These are phyloP conservation scores for Sarcophilus harrisii DNA, from an alignment of 2,797 vertebrate genomes.

Conservation along the genomic window DNA sequence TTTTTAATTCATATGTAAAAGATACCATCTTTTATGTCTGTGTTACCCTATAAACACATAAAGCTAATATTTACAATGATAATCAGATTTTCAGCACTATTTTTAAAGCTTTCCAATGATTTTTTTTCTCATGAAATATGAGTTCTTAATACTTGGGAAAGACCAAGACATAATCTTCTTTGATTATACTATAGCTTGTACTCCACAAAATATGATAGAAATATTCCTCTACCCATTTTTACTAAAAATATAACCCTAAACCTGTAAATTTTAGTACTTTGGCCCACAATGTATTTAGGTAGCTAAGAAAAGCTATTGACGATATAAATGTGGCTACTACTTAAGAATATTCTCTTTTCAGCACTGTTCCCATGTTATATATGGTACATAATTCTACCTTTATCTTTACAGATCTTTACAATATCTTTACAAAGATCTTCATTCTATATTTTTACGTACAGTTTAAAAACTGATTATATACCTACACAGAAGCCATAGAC, in stretches of 20 bases:
- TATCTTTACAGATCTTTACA: no score
- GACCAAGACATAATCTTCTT: not conserved
- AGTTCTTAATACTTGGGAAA: not conserved
- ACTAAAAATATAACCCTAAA: not conserved
- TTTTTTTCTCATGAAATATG: not conserved
- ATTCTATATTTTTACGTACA: not conserved
- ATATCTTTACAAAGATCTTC: not conserved
- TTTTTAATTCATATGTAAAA: not conserved
- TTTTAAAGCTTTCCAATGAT: not conserved
- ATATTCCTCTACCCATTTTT: not conserved
- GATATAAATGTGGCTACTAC: not conserved
- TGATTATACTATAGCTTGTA: not conserved
- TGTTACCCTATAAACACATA: not conserved
- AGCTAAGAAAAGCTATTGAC: not conserved
- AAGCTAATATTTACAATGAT: not conserved
- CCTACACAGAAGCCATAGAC: not conserved
- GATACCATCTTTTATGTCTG: not conserved
- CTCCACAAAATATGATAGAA: not conserved
- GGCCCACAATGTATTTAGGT: not conserved
- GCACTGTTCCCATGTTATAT: not conserved
- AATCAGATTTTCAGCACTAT: not conserved
- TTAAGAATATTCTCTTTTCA: not conserved
- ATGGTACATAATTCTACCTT: not conserved
- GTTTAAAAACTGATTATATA: not conserved
- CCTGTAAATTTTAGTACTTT: not conserved